phyloP scores from a whole-genome alignment of 2,888 invertebrate genomes.

The Dynastes hyllus region DNA sequence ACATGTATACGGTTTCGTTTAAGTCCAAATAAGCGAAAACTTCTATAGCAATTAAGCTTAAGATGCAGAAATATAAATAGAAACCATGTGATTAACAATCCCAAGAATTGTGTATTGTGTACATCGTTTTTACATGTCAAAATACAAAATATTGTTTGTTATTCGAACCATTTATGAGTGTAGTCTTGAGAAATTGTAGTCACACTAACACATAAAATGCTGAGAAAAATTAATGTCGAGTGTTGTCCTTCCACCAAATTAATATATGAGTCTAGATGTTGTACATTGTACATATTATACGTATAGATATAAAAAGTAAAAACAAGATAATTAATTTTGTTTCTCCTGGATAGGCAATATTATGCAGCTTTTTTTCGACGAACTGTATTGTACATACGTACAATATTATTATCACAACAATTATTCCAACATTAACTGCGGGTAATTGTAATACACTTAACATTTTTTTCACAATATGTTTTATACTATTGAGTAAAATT shows the following conservation, averaged over 20 bases:
- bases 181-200: too few species aligned
- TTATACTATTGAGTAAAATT: too few species aligned
- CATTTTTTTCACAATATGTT: too few species aligned
- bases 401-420: too few species aligned
- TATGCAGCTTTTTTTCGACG: too few species aligned
- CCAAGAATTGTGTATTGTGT: slow-evolving; percentile 4
- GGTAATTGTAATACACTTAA: too few species aligned
- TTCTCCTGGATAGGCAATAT: neutral
- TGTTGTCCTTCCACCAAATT: neutral
- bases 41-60: slow-evolving; percentile 26
- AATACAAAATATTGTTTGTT: slow-evolving; percentile 24
- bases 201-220: neutral
- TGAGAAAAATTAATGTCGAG: slow-evolving; percentile 19
- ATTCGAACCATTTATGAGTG: neutral
- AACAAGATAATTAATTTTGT: slow-evolving; percentile 37
- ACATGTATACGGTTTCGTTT: slow-evolving; percentile 33
- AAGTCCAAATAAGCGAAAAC: slow-evolving; percentile 7
- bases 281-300: too few species aligned
- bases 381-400: too few species aligned
- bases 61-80: slow-evolving; percentile 38
- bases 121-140: too few species aligned
- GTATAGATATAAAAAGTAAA: neutral
- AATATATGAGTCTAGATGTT: slow-evolving; percentile 7
- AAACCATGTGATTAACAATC: slow-evolving; percentile 35
- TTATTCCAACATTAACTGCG: too few species aligned